Base-by-base conservation (phyloP, 2,888 invertebrate species). In the Isotomurus palustris region DNA sequence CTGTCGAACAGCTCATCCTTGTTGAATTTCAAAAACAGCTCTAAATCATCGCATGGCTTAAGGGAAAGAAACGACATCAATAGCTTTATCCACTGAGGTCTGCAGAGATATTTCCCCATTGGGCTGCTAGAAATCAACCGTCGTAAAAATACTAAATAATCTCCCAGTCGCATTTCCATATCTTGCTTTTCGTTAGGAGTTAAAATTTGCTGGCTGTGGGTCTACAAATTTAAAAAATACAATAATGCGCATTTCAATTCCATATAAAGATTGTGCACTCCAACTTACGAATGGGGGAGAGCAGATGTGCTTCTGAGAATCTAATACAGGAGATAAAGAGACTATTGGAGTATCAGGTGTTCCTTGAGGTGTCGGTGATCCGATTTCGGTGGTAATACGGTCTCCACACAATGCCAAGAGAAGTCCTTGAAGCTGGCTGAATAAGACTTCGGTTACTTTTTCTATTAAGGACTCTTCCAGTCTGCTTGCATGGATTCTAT, bases 121-220 rank as follows among this genome's bases (percentile, higher is more conserved):
- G 73, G 72, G 5, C 66, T 71, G 54, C 76, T 77, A 1, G 78
- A 76, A 8, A 80, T 78, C 27, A 82, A 74, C n/a, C 79, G 77
- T 25, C 81, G 72, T 24, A 82, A 72, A 71, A 82, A 81, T 29
- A 81, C 77, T 47, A 83, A 73, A 67, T 79, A 80, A 72, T 82
- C 80, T 4, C 81, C 81, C 14, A 82, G 73, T 22, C 75, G 73
- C 40, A 76, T 73, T 64, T 78, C 76, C 36, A 68, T 58, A 43
- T 70, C 70, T 57, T 66, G 66, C 36, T 66, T 69, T 47, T 68
- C 68, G 3, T 55, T 49, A 3, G 70, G 69, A 35, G 64, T 62
- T 12, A 69, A 48, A 1, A 69, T 41, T 6, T 51, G 43, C 21
- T 53, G 36, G 2, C 38, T 28, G 35, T 50, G 28, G 2, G 29